Evolutionary conservation across 1,140 invertebrate genomes (phyloP), one percentile per base, ranked within the genome.

Genomic region (Plectus sambesii): DNA sequence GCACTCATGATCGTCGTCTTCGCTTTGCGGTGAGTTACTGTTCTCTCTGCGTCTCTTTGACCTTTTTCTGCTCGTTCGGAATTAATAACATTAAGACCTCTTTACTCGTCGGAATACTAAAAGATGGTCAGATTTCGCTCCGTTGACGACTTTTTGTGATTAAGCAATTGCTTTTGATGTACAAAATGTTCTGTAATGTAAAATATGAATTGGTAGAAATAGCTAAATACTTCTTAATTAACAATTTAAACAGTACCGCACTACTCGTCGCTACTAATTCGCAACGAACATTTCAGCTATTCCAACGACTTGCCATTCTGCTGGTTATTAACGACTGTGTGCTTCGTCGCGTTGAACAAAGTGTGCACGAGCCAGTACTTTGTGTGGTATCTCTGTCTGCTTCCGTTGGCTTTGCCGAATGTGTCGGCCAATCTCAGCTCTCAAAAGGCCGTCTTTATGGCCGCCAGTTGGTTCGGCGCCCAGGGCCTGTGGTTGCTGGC

Each of bases 351-450:
- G 3, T 92, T 86, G 59, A 98, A 98, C 73, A 86, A 88, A 67
- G 92, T 99, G 0, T 79, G 89, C 53, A 98, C 93, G 8, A 90
- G 87, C 15, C 90, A 98, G 72, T 98, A 97, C 70, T 97, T 97
- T 62, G 76, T 97, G 29, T 97, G 93, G 92, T 94, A 90, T 68
- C 69, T 96, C 27, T 83, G 83, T 15, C 65, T 94, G 5, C 70
- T 96, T 15, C 88, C 89, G 1, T 33, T 84, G 76, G 65, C 76
- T 79, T 9, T 82, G 72, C 75, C 5, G 55, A 63, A 2, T 67
- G 55, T 17, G 76, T 77, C 43, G 64, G 17, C 30, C 17, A 33
- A 33, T 12, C 12, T 33, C 17, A 12, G 30, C 12, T 33, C 12
- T 33, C n/a, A 8, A 26, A 46, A 45, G 47, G 20, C 38, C 3